phyloP scores from a whole-genome alignment of 2,113 vertebrate genomes.

The Xiphophorus hellerii region DNA sequence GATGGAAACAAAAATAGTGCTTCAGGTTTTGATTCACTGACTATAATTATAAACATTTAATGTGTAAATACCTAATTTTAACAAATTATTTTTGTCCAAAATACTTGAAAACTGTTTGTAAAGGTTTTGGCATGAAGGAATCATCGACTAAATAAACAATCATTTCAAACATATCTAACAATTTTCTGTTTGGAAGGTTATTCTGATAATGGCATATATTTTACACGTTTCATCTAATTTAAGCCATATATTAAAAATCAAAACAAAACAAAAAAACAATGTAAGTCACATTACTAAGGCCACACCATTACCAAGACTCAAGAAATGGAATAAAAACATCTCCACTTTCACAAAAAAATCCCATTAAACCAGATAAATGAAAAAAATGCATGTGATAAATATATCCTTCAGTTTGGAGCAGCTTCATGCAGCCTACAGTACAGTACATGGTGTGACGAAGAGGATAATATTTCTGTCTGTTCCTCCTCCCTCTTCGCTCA shows the following conservation, averaged over 20 bases:
- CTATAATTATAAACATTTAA: not conserved
- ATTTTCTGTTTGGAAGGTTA: not conserved
- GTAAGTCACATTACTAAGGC: slow-evolving; percentile 56
- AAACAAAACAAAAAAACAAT: slow-evolving; percentile 25
- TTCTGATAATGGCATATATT: not conserved
- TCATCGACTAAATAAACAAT: no score
- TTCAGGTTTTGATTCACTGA: not conserved
- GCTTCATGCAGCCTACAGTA: slow-evolving; percentile 46
- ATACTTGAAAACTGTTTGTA: no score
- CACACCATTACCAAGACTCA: slow-evolving; percentile 35
- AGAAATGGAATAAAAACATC: slow-evolving; percentile 37
- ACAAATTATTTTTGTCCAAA: not conserved
- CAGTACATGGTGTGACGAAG: slow-evolving; percentile 48
- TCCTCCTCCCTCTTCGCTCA: slow-evolving; percentile 14
- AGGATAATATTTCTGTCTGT: slow-evolving; percentile 56
- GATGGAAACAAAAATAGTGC: not conserved
- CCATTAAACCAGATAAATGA: slow-evolving; percentile 37
- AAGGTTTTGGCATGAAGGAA: no score
- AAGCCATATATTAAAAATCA: slow-evolving; percentile 8
- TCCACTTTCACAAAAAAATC: slow-evolving; percentile 9
- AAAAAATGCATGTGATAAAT: slow-evolving; percentile 41
- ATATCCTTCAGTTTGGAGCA: slow-evolving; percentile 47
- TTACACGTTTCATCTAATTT: slow-evolving; percentile 6
- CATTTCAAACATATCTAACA: no score
- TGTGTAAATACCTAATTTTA: not conserved